phyloP scores from a whole-genome alignment of 2,113 vertebrate genomes.

The Oreochromis tanganicae region DNA sequence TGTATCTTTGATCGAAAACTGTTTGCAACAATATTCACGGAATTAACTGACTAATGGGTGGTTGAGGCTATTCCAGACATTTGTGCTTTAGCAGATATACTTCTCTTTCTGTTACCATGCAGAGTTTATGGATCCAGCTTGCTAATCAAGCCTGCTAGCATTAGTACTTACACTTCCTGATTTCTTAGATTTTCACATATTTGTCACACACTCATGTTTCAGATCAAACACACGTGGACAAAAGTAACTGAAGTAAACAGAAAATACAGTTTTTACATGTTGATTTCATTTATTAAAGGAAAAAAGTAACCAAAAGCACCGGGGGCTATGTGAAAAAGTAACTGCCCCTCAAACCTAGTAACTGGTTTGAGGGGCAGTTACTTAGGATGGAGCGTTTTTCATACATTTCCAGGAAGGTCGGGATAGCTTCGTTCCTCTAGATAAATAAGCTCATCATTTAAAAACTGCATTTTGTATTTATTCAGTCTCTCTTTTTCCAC shows the following conservation, averaged over 20 bases:
- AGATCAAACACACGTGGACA: neutral
- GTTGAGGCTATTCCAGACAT: neutral
- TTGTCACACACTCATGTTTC: neutral
- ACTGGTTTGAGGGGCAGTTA: neutral
- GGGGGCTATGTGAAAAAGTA: neutral
- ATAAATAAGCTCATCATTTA: neutral
- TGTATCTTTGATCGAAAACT: too few relatives aligned
- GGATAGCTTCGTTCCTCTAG: neutral
- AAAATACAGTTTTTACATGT: neutral
- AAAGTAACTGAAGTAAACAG: neutral
- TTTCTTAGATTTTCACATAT: neutral
- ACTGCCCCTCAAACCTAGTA: neutral
- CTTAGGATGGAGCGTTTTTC: neutral
- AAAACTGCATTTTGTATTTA: neutral
- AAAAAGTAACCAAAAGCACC: neutral
- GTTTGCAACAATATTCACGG: too few relatives aligned
- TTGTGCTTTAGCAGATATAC: neutral
- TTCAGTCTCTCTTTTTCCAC: rapidly evolving
- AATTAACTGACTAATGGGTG: too few relatives aligned
- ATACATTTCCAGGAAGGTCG: neutral
- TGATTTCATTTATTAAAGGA: neutral
- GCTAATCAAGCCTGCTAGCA: neutral
- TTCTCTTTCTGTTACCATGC: neutral
- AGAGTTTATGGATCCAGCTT: neutral
- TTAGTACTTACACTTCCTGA: neutral